A percentile compares a stretch with the other conserved stretches of the same genome.
Evolutionary conservation across 2,113 vertebrate genomes (phyloP).

Genomic region (Mobula hypostoma): DNA sequence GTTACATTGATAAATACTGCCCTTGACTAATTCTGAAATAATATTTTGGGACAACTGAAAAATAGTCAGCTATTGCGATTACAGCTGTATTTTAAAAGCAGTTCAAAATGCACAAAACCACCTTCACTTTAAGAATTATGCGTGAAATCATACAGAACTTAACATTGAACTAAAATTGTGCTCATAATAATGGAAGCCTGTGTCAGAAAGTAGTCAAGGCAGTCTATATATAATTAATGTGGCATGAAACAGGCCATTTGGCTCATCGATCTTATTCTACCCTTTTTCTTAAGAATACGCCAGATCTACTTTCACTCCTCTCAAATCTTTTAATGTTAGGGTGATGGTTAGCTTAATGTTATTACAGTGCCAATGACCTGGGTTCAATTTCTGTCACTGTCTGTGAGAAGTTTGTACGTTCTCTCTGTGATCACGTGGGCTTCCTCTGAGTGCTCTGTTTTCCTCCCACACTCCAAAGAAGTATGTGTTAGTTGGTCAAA

Average conservation of each 20-base stretch:
- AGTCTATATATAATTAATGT: not conserved
- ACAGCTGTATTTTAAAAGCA: not conserved
- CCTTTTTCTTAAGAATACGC: not conserved
- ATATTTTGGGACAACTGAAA: not conserved
- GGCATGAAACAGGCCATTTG: not conserved
- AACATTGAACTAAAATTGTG: not conserved
- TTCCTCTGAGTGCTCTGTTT: too few relatives aligned
- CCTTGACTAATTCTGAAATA: not conserved
- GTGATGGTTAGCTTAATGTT: too few relatives aligned
- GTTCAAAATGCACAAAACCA: not conserved
- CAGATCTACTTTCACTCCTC: too few relatives aligned
- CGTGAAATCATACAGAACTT: not conserved
- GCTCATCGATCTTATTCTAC: not conserved
- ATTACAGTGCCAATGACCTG: too few relatives aligned
- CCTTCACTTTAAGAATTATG: not conserved
- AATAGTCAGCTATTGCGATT: not conserved
- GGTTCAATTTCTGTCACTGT: too few relatives aligned
- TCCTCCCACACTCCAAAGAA: too few relatives aligned
- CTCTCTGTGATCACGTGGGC: too few relatives aligned
- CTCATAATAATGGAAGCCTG: not conserved
- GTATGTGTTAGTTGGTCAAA: too few relatives aligned
- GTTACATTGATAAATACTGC: not conserved
- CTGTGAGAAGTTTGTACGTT: too few relatives aligned
- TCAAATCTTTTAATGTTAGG: too few relatives aligned
- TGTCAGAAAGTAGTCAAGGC: not conserved